Conservation (phyloP, 2,113 vertebrate genomes). For the Zosterops borbonicus region DNA sequence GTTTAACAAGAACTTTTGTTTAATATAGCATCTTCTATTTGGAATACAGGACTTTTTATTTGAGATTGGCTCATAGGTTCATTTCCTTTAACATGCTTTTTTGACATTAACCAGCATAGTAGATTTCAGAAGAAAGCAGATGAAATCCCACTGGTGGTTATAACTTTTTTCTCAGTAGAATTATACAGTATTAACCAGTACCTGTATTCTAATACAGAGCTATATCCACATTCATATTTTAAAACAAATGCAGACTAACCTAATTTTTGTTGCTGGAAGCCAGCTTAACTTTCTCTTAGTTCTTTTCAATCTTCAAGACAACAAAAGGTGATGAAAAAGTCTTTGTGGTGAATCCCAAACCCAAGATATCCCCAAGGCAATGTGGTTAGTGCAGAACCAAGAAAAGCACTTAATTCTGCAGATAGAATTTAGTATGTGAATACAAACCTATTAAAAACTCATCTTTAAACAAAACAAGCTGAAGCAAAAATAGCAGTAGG, state of each 20-base stretch:
- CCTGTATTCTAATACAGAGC: background rate
- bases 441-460: background rate
- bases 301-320: background rate
- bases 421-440: background rate
- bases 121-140: background rate
- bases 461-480: background rate
- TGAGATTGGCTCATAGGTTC: background rate
- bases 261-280: background rate
- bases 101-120: background rate
- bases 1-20: background rate
- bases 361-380: background rate
- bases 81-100: background rate
- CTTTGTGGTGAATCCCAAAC: conserved; percentile 5
- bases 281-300: background rate
- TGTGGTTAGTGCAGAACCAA: background rate
- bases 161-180: background rate
- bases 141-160: background rate
- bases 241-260: background rate
- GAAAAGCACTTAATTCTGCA: conserved; percentile 3
- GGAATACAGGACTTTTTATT: background rate
- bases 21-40: background rate
- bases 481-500: background rate
- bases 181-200: background rate
- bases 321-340: conserved; percentile 27
- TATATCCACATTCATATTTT: background rate